Evolutionary conservation across 2,797 vertebrate genomes (phyloP).

Genomic region (Hippocampus kuda): DNA sequence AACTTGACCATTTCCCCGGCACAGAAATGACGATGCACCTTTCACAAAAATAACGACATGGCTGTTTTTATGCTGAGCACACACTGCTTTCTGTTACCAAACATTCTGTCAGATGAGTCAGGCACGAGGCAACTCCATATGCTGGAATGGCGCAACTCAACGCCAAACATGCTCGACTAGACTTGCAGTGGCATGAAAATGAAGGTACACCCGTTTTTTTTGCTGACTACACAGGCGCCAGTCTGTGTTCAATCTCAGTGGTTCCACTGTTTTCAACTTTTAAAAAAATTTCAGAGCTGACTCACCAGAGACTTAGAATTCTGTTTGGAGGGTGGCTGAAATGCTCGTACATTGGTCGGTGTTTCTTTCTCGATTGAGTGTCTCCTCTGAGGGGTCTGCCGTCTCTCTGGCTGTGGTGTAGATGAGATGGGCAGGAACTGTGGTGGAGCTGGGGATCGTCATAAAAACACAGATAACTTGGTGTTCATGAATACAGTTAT

Average conservation of each 20-base stretch:
- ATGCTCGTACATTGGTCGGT: slow-evolving; percentile 85
- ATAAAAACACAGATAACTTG: neutral
- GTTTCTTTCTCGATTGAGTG: slow-evolving; percentile 99
- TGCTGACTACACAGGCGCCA: too few species aligned
- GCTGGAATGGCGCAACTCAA: too few species aligned
- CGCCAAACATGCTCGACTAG: too few species aligned
- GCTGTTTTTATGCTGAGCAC: too few species aligned
- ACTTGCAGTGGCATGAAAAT: too few species aligned
- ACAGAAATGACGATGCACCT: too few species aligned
- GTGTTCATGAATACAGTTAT: neutral
- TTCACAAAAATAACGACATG: too few species aligned
- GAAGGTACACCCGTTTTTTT: too few species aligned
- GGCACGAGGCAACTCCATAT: too few species aligned
- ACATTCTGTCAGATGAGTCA: too few species aligned
- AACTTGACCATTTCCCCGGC: too few species aligned
- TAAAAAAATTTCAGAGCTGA: neutral
- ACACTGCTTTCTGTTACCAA: too few species aligned
- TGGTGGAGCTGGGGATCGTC: slow-evolving; percentile 71
- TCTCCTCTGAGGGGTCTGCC: slow-evolving; percentile 81
- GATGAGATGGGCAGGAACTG: slow-evolving; percentile 96
- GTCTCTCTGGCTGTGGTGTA: slow-evolving; percentile 92
- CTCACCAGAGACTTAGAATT: slow-evolving; percentile 93
- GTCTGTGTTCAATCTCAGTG: neutral
- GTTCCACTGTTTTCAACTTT: neutral
- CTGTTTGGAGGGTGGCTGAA: slow-evolving; percentile 80